Evolutionary conservation across 2,888 invertebrate genomes (phyloP), one percentile per base, ranked within the genome.

Genomic region (Meteorus cinctellus): DNA sequence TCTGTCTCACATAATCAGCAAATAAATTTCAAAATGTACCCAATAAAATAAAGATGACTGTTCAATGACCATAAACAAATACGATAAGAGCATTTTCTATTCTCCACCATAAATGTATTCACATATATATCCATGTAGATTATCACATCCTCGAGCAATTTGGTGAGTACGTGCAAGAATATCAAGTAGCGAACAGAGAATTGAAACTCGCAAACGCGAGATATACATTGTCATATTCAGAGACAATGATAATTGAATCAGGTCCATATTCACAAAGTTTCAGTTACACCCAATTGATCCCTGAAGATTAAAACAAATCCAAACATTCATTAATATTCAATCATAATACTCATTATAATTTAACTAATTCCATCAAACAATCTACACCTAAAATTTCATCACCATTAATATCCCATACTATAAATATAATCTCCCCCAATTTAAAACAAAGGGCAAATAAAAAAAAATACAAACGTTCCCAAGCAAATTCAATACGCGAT

Each of bases 141-240:
- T 69, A n/a, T 31, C 72, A 72, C 65, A 63, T 72, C 72, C 51
- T 51, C 51, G 51, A 59, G 73, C 66, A 73, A 73, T 73, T 73
- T 27, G 66, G 12, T 59, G 14, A 59, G 60, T 74, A 74, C 67
- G 74, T 74, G 67, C 63, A 29, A 63, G 34, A 14, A 14, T 34
- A 34, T 65, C 36, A 66, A 73, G 34, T 73, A 73, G 65, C 66
- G 55, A 29, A 66, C 51, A 66, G 66, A 66, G 36, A 66, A 73
- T 66, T 66, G 73, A 65, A 73, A 73, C 73, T 73, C 34, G 36
- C 51, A 66, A 66, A 65, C 51, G 34, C 67, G 74, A 67, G 60
- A 36, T 36, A 36, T 34, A 4, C 8, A 45, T 67, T 34, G 60
- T 60, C 59, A 60, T 67, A 48, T 63, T 24, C 59, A 59, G 19